Conservation (phyloP, 2,797 vertebrate species). For the Sebastes goodei region DNA sequence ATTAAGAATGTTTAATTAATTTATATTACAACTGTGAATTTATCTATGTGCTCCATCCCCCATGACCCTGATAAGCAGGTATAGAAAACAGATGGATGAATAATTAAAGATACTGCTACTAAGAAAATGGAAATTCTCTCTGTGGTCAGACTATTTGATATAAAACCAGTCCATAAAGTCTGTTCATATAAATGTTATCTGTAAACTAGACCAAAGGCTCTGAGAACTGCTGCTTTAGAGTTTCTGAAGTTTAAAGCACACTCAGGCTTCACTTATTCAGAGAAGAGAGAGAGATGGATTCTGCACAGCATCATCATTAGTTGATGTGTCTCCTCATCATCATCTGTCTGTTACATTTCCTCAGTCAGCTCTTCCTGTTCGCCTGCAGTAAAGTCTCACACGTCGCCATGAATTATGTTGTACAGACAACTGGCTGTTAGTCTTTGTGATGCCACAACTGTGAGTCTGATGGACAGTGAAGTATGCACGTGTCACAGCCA, state of each 20-base stretch:
- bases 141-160: too few species aligned
- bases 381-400: background rate
- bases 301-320: background rate
- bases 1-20: too few species aligned
- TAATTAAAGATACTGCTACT: too few species aligned
- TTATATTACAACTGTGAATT: too few species aligned
- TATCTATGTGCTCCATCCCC: too few species aligned
- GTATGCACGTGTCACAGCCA: background rate
- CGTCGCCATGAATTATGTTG: background rate
- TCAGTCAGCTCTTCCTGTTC: background rate
- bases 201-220: background rate
- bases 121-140: too few species aligned
- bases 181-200: too few species aligned
- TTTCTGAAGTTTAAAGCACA: background rate
- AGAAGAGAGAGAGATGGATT: background rate
- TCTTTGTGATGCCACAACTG: background rate
- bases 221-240: background rate
- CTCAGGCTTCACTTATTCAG: background rate
- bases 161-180: rapidly evolving
- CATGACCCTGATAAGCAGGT: too few species aligned
- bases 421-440: background rate
- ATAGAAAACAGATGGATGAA: too few species aligned
- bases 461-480: background rate
- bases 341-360: background rate
- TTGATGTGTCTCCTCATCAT: conserved; percentile 2